Base-by-base conservation (phyloP, 1,140 invertebrate genomes). In the Drosophila parvula region DNA sequence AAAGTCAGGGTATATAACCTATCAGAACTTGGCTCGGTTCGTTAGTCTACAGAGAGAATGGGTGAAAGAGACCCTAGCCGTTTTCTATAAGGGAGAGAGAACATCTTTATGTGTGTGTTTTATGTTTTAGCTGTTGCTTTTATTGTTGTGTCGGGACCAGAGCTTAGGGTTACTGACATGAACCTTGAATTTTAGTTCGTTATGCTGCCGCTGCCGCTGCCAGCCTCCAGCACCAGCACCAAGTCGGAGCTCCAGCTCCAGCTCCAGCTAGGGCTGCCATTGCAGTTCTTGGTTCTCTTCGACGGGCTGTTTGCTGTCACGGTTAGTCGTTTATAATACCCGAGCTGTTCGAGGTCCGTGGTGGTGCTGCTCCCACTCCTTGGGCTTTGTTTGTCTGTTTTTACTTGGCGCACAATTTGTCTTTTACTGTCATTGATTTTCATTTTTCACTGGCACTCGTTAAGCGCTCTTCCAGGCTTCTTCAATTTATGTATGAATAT, bases 401-500 rank as follows among this genome's bases (percentile, higher is more conserved):
- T 61, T 71, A 41, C 60, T 80, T 78, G 77, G 69, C 70, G 84
- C 84, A 81, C 84, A 88, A 88, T 88, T 88, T 88, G 84, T 88
- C 84, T 89, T 89, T 89, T 89, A 85, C 81, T 84, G 81, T 84
- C 81, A 84, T 78, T 85, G 84, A 88, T 84, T 84, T 84, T 85
- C 68, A 85, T 84, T 85, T 85, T 84, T 84, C 81, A 70, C 83
- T 61, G 60, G 67, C 83, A 74, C 79, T 86, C 82, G 82, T 86
- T 82, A 76, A 67, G 59, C 58, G 55, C 12, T 55, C 58, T 43
- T 12, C 44, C 30, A 43, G 63, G 58, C 47, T 44, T 34, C 62
- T 58, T 47, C 34, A 79, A 67, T 79, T 79, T 81, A 76, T 81
- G 55, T 76, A 63, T 57, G n/a, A 47, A 40, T 55, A 56, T 18